Evolutionary conservation across 2,113 vertebrate species (phyloP).

Genomic region (Ictidomys tridecemlineatus): DNA sequence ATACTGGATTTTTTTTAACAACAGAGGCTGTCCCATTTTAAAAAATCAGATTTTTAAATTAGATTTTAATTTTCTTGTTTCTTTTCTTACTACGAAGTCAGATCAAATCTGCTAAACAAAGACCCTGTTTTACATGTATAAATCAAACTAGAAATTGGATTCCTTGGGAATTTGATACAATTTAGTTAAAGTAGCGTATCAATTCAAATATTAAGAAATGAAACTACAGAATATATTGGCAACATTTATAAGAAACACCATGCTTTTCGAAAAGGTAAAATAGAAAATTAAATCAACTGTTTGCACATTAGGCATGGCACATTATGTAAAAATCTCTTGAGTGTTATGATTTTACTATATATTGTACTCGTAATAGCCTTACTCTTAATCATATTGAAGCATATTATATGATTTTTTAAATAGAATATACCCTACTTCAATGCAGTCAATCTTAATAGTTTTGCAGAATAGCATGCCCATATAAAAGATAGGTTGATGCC

Average conservation of each 20-base stretch:
- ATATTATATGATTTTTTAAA: conserved; percentile 74
- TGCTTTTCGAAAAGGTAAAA: conserved; percentile 62
- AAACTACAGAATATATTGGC: conserved; percentile 62
- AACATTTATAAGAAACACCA: conserved; percentile 67
- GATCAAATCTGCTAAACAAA: conserved; percentile 58
- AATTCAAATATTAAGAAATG: conserved; percentile 62
- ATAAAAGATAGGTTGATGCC: conserved; percentile 72
- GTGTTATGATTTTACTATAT: conserved; percentile 61
- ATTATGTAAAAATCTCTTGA: conserved; percentile 68
- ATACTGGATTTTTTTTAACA: background rate
- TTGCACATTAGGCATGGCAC: conserved; percentile 47
- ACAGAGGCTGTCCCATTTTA: background rate
- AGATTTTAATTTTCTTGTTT: conserved; percentile 49
- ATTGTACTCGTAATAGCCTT: conserved; percentile 58
- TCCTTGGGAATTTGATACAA: conserved; percentile 61
- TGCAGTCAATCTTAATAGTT: conserved; percentile 67
- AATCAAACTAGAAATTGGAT: conserved; percentile 58
- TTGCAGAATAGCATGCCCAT: conserved; percentile 61
- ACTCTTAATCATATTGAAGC: conserved; percentile 69
- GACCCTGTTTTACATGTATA: conserved; percentile 32
- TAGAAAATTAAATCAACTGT: conserved; percentile 72
- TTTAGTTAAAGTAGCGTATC: conserved; percentile 41
- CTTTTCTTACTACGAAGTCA: conserved; percentile 52
- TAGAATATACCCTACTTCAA: conserved; percentile 46
- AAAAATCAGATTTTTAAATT: conserved; percentile 4